Percentiles rank a stretch among this genome's conserved stretches.
Conservation (phyloP, 2,797 vertebrate species). For the Ctenopoma multispine region DNA sequence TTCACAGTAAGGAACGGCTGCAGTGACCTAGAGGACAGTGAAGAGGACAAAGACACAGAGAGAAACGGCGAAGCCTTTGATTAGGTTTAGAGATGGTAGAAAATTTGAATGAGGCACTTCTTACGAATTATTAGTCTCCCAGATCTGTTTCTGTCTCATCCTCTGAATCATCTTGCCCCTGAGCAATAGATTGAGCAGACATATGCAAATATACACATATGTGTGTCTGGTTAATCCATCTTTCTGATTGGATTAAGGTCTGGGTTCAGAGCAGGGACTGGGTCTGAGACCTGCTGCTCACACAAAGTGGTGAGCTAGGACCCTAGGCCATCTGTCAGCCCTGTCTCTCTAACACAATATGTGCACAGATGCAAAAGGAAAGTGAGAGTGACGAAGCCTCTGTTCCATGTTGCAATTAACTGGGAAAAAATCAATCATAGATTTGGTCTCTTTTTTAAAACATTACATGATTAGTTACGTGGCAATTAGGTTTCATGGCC, state of each 20-base stretch:
- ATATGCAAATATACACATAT: conserved; percentile 76
- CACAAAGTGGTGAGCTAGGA: conserved; percentile 77
- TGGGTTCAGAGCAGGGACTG: conserved; percentile 37
- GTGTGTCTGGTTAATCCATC: conserved; percentile 80
- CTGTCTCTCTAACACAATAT: conserved; percentile 46
- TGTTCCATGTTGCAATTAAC: conserved; percentile 45
- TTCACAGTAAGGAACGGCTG: conserved; percentile 47
- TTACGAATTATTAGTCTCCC: conserved; percentile 22
- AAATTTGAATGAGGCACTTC: not conserved
- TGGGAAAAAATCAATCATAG: not conserved
- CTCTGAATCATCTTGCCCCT: conserved; percentile 34
- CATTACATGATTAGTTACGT: conserved; percentile 33
- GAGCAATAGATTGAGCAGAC: conserved; percentile 64
- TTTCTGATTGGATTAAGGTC: conserved; percentile 65
- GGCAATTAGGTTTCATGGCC: conserved; percentile 55
- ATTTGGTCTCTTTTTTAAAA: conserved; percentile 32
- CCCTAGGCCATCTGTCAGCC: conserved; percentile 78
- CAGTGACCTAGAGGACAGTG: conserved; percentile 17
- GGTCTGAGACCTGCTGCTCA: conserved; percentile 62
- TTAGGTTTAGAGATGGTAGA: conserved; percentile 11
- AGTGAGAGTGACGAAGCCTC: conserved; percentile 25
- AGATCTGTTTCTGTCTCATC: conserved; percentile 48
- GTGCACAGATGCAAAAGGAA: conserved; percentile 41
- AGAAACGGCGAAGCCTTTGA: conserved; percentile 13
- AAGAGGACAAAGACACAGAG: conserved; percentile 8